phyloP scores from a whole-genome alignment of 2,888 invertebrate species.

The Euzophera pinguis region DNA sequence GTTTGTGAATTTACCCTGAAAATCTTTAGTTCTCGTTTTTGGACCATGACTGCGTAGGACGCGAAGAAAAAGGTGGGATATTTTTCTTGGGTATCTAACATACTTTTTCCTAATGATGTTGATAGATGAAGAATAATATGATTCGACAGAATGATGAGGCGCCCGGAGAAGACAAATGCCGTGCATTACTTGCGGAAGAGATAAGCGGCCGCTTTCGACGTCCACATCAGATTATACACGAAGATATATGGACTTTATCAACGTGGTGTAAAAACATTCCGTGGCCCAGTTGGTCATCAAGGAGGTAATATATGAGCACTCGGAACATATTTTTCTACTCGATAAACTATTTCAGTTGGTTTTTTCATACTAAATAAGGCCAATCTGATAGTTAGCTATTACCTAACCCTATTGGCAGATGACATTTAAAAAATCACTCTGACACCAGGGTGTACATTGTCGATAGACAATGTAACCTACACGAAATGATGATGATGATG shows the following conservation, averaged over 20 bases:
- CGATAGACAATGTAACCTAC: too few relatives aligned
- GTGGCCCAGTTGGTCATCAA: constrained; percentile 5
- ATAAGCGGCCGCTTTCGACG: constrained; percentile 61
- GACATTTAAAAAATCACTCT: too few relatives aligned
- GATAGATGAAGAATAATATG: constrained; percentile 57
- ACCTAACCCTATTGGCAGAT: too few relatives aligned
- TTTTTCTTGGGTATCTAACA: constrained; percentile 23
- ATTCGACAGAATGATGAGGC: constrained; percentile 50
- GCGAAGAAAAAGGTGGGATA: constrained; percentile 17
- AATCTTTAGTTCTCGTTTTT: constrained; percentile 11
- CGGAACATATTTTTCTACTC: not conserved
- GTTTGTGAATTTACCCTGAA: constrained; percentile 9
- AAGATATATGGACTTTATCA: constrained; percentile 43
- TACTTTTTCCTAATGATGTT: constrained; percentile 44
- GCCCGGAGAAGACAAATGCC: constrained; percentile 55
- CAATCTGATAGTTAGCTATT: too few relatives aligned
- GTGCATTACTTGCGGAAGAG: constrained; percentile 56
- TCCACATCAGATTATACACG: constrained; percentile 52
- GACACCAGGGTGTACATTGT: too few relatives aligned
- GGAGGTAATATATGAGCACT: not conserved
- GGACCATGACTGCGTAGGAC: not conserved
- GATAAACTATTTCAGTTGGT: not conserved
- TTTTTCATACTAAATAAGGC: too few relatives aligned
- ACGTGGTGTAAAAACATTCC: constrained; percentile 19
- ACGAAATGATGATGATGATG: too few relatives aligned